Percentiles rank a stretch among this genome's conserved stretches.
Conservation (phyloP, 1,140 invertebrate genomes). For the Drosophila pseudoobscura region DNA sequence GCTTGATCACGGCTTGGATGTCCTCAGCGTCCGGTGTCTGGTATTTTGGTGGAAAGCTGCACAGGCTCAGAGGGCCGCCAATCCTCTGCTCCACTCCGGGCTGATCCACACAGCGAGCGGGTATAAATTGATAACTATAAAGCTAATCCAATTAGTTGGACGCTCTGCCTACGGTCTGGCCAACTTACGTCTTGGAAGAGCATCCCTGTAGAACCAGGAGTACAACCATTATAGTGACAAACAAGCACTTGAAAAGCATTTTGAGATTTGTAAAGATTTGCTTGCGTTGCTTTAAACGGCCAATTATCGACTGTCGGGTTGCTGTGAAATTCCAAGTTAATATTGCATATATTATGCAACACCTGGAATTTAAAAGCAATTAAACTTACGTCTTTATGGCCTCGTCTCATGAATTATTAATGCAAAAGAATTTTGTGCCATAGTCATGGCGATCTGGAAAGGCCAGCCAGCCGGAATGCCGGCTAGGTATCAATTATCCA, state of each 20-base stretch:
- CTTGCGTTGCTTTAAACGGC: slow-evolving; percentile 24
- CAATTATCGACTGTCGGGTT: slow-evolving; percentile 25
- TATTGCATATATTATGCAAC: background rate
- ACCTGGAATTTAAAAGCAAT: too few relatives aligned
- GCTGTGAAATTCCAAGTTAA: slow-evolving; percentile 10
- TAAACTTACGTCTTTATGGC: background rate
- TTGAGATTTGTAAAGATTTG: background rate
- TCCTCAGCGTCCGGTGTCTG: slow-evolving; percentile 35
- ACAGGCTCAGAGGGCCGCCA: slow-evolving; percentile 46
- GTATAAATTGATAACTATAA: slow-evolving; percentile 55
- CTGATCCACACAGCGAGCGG: slow-evolving; percentile 42
- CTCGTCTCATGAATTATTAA: slow-evolving; percentile 53
- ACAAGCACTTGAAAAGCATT: slow-evolving; percentile 34
- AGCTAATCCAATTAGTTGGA: too few relatives aligned
- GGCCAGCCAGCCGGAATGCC: slow-evolving; percentile 9
- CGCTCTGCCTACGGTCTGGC: background rate
- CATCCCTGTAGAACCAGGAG: background rate
- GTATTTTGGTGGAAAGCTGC: slow-evolving; percentile 54
- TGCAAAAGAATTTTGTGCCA: slow-evolving; percentile 29
- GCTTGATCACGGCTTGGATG: slow-evolving; percentile 55
- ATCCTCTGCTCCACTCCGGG: slow-evolving; percentile 41
- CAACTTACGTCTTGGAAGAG: slow-evolving; percentile 33
- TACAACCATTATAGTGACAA: slow-evolving; percentile 9
- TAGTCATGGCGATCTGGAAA: slow-evolving; percentile 6
- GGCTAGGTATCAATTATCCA: slow-evolving; percentile 23